Percentiles rank a stretch among this genome's conserved stretches.
Evolutionary conservation across 1,140 invertebrate species (phyloP).

Genomic region (Heliconius nattereri): DNA sequence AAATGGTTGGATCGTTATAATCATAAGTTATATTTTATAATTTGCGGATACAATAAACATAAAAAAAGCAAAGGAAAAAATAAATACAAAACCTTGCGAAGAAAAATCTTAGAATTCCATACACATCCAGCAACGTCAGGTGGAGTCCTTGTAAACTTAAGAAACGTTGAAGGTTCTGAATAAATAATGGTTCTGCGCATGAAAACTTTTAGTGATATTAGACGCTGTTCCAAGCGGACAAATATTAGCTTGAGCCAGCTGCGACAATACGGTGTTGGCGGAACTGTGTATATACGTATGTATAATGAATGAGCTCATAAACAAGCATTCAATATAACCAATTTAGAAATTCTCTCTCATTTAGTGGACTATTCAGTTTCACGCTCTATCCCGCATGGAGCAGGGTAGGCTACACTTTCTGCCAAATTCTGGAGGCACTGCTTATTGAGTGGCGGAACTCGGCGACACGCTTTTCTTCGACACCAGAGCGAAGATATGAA

Average conservation of each 20-base stretch:
- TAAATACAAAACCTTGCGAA: neutral
- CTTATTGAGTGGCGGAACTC: too few species aligned
- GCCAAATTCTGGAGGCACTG: too few species aligned
- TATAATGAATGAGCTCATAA: constrained; percentile 33
- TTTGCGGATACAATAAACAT: neutral
- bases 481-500: too few species aligned
- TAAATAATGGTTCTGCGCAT: constrained; percentile 55
- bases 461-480: too few species aligned
- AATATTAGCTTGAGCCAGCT: constrained; percentile 54
- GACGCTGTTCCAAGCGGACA: constrained; percentile 53
- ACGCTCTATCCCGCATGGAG: too few species aligned
- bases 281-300: constrained; percentile 21
- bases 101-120: constrained; percentile 28
- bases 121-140: constrained; percentile 40
- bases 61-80: neutral
- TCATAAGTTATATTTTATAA: neutral
- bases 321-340: constrained; percentile 39
- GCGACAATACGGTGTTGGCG: constrained; percentile 36
- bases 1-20: too few species aligned
- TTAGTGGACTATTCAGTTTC: too few species aligned
- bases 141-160: constrained; percentile 53
- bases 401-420: too few species aligned
- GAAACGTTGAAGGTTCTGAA: constrained; percentile 57
- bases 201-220: constrained; percentile 64
- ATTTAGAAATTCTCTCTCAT: constrained; percentile 19